Percentiles rank a stretch among this genome's conserved stretches.
phyloP scores from a whole-genome alignment of 2,888 invertebrate species.

The Epinotia bilunana region DNA sequence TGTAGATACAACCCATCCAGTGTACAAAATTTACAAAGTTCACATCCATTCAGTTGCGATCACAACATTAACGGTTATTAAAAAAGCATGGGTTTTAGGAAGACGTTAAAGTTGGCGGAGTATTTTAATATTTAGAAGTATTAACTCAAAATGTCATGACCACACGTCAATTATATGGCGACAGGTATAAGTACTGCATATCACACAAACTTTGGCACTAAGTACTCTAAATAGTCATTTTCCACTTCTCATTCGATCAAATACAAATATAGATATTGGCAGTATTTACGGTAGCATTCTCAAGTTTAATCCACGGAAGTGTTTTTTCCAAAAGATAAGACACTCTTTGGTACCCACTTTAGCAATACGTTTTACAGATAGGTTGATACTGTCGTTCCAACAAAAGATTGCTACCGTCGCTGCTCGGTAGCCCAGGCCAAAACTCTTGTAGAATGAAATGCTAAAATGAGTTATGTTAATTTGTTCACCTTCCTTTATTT shows the following conservation, averaged over 20 bases:
- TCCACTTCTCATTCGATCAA: not conserved
- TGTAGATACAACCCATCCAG: too few species aligned
- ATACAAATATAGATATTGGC: not conserved
- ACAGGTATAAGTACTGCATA: not conserved
- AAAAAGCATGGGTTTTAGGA: not conserved
- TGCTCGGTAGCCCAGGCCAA: not conserved
- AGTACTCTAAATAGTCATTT: not conserved
- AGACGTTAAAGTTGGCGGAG: not conserved
- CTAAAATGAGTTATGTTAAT: not conserved
- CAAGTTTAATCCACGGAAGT: constrained; percentile 29
- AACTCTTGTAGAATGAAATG: not conserved
- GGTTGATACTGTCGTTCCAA: not conserved
- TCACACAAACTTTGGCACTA: not conserved
- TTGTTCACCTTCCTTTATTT: not conserved
- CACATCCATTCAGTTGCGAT: not conserved
- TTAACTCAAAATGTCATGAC: not conserved
- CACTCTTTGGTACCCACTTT: constrained; percentile 5
- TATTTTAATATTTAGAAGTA: not conserved
- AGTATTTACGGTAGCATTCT: constrained; percentile 18
- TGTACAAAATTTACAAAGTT: too few species aligned
- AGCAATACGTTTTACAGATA: not conserved
- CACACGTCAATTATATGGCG: not conserved
- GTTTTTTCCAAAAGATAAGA: constrained; percentile 10
- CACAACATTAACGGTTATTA: not conserved
- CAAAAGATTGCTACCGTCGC: not conserved